Base-by-base conservation (phyloP, 2,888 invertebrate species). In the Entomobrya multifasciata region DNA sequence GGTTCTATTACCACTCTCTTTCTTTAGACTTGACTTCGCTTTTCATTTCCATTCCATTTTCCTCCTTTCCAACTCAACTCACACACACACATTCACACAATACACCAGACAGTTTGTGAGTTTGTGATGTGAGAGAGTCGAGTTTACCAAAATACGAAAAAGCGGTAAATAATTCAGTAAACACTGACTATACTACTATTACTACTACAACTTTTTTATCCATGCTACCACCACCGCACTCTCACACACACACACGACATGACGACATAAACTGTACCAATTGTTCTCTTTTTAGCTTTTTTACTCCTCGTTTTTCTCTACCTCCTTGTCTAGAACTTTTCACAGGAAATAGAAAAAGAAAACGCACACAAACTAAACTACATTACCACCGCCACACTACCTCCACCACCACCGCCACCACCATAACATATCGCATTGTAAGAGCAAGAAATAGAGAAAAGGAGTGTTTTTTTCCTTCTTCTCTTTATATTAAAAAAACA, bases 91-190 rank as follows among this genome's bases (percentile, higher is more conserved):
- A n/a, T n/a, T n/a, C n/a, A n/a, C n/a, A n/a, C n/a, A n/a, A n/a
- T n/a, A n/a, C n/a, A n/a, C n/a, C n/a, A n/a, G n/a, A n/a, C n/a
- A n/a, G n/a, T n/a, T n/a, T n/a, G n/a, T n/a, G n/a, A n/a, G n/a
- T n/a, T n/a, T n/a, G n/a, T n/a, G n/a, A n/a, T n/a, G n/a, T n/a
- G n/a, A n/a, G n/a, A n/a, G n/a, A n/a, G n/a, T 20, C 65, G 36
- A 0, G 20, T 41, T 20, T 36, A 65, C 65, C 36, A 20, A 41
- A 62, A n/a, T n/a, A n/a, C n/a, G n/a, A n/a, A 65, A 65, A 41
- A 15, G 36, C n/a, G 65, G 65, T 65, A 65, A 65, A 65, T 65
- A 25, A 65, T 65, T 65, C 65, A 65, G 65, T 41, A 65, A 65
- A 65, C 65, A 65, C 41, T n/a, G 20, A 55, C 55, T 47, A 47